A percentile compares a stretch with the other conserved stretches of the same genome.
phyloP scores from a whole-genome alignment of 2,113 vertebrate genomes.

The Pedionomus torquatus region DNA sequence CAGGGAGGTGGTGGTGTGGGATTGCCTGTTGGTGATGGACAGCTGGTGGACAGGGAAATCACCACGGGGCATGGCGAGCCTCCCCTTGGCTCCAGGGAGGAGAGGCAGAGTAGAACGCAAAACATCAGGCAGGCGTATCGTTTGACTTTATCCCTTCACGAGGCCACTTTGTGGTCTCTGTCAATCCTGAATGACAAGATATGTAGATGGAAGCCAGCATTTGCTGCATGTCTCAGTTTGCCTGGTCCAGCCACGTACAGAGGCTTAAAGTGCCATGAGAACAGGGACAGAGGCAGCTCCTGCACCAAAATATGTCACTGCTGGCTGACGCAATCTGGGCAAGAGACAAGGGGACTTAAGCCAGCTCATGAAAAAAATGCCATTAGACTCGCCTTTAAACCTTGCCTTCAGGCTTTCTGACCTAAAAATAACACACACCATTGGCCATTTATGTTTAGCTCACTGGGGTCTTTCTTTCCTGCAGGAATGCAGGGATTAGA shows the following conservation, averaged over 20 bases:
- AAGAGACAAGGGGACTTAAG: slow-evolving; percentile 71
- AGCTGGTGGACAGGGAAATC: not conserved
- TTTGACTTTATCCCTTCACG: slow-evolving; percentile 10
- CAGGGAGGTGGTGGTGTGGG: not conserved
- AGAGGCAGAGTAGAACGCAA: not conserved
- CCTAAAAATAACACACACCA: slow-evolving; percentile 61
- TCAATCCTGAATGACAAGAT: slow-evolving; percentile 27
- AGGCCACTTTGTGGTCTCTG: slow-evolving; percentile 5
- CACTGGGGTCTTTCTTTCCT: slow-evolving; percentile 19
- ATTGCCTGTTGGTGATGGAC: not conserved
- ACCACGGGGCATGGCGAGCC: rapidly evolving
- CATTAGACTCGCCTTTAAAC: slow-evolving; percentile 41
- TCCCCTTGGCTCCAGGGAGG: not conserved
- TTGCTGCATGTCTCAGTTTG: slow-evolving; percentile 32
- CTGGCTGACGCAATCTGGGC: slow-evolving; percentile 28
- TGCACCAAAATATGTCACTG: slow-evolving; percentile 50
- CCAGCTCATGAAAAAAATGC: slow-evolving; percentile 53
- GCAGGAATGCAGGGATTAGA: slow-evolving; percentile 66
- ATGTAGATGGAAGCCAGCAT: slow-evolving; percentile 38
- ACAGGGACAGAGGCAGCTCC: not conserved
- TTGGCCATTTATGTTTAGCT: slow-evolving; percentile 62
- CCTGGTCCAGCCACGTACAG: rapidly evolving
- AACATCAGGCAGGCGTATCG: not conserved
- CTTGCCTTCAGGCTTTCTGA: slow-evolving; percentile 36
- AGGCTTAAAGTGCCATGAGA: slow-evolving; percentile 26